A percentile compares a stretch with the other conserved stretches of the same genome.
phyloP scores from a whole-genome alignment of 2,888 invertebrate species.

The Sarcophaga subvicina region DNA sequence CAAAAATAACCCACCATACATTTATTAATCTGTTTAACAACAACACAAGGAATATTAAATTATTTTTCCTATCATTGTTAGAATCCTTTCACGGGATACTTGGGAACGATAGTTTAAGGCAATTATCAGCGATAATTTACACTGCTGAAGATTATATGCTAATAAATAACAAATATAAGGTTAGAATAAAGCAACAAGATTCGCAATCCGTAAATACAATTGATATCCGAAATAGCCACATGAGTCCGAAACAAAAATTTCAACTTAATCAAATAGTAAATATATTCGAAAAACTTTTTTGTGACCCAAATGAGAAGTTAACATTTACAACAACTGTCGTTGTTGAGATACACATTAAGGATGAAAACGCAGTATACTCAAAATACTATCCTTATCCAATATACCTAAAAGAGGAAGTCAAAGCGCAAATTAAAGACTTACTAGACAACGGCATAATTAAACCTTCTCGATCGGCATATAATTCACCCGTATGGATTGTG shows the following conservation, averaged over 20 bases:
- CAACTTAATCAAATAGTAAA: background rate
- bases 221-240: background rate
- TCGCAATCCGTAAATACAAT: background rate
- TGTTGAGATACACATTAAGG: conserved; percentile 10
- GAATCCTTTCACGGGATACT: conserved; percentile 7
- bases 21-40: conserved; percentile 42
- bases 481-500: background rate
- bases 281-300: conserved; percentile 5
- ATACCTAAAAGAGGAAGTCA: background rate
- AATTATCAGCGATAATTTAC: background rate
- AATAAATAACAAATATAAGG: background rate
- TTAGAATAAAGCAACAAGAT: background rate
- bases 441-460: too few relatives aligned
- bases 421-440: background rate
- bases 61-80: conserved; percentile 18
- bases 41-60: conserved; percentile 8
- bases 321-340: background rate
- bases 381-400: background rate
- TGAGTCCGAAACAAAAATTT: background rate
- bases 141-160: background rate
- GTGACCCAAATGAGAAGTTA: conserved; percentile 25
- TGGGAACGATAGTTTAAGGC: conserved; percentile 9
- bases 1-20: conserved; percentile 24
- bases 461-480: too few relatives aligned
- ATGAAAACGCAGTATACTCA: background rate